Conservation (phyloP, 2,113 vertebrate genomes). For the Pyrgilauda ruficollis region DNA sequence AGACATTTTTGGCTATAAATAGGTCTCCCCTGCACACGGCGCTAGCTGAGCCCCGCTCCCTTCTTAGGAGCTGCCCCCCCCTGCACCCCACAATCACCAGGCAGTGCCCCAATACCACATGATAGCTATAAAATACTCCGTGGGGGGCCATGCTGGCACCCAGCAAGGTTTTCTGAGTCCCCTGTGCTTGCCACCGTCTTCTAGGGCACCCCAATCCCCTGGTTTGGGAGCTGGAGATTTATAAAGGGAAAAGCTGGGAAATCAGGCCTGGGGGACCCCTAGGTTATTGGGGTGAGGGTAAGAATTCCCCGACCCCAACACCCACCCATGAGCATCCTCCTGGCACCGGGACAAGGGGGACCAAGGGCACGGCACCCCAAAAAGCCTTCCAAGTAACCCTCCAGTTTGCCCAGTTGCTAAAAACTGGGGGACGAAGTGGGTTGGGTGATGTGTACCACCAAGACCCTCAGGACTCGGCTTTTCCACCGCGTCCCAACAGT, state of each 20-base stretch:
- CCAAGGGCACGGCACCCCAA: not conserved
- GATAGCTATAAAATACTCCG: rapidly evolving
- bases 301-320: not conserved
- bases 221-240: not conserved
- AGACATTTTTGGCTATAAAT: conserved; percentile 63
- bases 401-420: not conserved
- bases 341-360: rapidly evolving
- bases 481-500: rapidly evolving
- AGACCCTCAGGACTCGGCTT: not conserved
- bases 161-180: not conserved
- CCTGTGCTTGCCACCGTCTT: not conserved
- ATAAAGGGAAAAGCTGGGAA: not conserved
- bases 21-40: not conserved
- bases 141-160: rapidly evolving
- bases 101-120: rapidly evolving
- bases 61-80: not conserved
- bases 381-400: not conserved
- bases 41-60: not conserved
- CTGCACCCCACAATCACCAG: not conserved
- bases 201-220: not conserved
- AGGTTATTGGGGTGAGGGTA: not conserved
- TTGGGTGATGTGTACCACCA: not conserved
- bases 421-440: not conserved
- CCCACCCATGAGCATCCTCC: not conserved
- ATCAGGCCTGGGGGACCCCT: not conserved